These are phyloP conservation scores for Drosophila eohydei DNA, from an alignment of 2,888 invertebrate species.

Conservation along the genomic window DNA sequence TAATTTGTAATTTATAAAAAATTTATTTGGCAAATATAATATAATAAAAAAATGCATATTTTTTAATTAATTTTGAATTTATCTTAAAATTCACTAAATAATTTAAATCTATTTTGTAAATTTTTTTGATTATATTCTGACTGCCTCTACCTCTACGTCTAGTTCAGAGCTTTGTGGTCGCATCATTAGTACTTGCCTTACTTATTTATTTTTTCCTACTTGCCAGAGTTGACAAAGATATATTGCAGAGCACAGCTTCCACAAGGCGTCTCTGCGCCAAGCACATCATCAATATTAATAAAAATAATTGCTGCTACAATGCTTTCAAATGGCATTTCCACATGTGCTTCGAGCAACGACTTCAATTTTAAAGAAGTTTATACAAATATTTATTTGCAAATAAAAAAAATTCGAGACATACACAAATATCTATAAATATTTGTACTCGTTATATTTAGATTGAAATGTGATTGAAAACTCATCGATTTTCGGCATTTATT, in stretches of 20 bases:
- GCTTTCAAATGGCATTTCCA: conserved; percentile 6
- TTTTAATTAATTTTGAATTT: neutral
- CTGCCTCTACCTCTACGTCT: neutral
- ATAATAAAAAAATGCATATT: neutral
- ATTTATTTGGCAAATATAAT: neutral
- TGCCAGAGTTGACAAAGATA: conserved; percentile 13
- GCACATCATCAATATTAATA: conserved; percentile 23
- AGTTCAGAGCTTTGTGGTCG: neutral
- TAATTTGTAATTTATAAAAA: neutral
- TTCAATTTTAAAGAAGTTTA: neutral
- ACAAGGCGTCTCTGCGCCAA: neutral
- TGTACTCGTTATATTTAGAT: neutral
- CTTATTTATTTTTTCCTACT: conserved; percentile 3
- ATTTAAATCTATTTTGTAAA: neutral
- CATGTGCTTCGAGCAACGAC: neutral
- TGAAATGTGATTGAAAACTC: conserved; percentile 7
- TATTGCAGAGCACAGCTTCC: conserved; percentile 5
- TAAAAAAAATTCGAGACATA: neutral
- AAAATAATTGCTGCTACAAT: conserved; percentile 15
- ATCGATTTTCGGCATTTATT: conserved; percentile 2
- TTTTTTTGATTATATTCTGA: neutral
- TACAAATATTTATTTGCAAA: conserved; percentile 1
- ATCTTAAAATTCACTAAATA: neutral
- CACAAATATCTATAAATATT: neutral
- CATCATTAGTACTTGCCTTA: conserved; percentile 6